Base-by-base conservation (phyloP, 92 coral and sea anemone genomes). In the Phenganax subtilis region DNA sequence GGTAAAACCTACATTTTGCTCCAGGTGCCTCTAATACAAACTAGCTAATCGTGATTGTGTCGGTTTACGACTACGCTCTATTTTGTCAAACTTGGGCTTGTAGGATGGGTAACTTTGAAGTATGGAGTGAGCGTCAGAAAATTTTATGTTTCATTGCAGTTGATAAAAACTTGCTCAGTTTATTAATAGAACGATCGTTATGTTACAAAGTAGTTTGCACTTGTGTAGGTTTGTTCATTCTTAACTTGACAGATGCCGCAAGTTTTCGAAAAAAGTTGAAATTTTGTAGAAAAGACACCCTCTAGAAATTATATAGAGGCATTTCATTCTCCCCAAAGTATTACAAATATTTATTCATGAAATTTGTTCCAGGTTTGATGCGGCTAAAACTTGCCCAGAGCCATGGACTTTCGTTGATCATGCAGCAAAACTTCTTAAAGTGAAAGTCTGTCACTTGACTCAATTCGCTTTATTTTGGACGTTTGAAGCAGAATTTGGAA, bases 401-500 rank as follows among this genome's bases (percentile, higher is more conserved):
- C 97, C 98, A 1, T 94, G 97, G 97, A 88, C 89, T 55, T 86
- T 78, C 87, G 91, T 94, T 86, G 92, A 94, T 80, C 86, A 85
- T 57, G 77, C 93, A 9, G 89, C 92, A 75, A 94, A 91, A 75
- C 62, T 94, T 80, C 90, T 94, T 62, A 94, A 93, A 10, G 97
- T 94, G 11, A 63, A 87, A 11, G 90, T 94, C 25, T 94, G 98
- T 86, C 98, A 94, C 80, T 70, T 94, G 86, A 94, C 98, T 12
- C 98, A 94, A 90, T 94, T 94, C 29, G 91, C 98, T 0, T 90
- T 94, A 85, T 87, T 88, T 75, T 94, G 98, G 98, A 86, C 94
- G 10, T 94, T 94, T 74, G 54, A 77, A 28, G 98, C 98, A 3
- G 91, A 94, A 53, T 81, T 80, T 51, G 97, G 98, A 15, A 57